These are phyloP conservation scores for Xiphorhynchus erythropygius DNA, from an alignment of 2,797 vertebrate species.

Conservation along the genomic window DNA sequence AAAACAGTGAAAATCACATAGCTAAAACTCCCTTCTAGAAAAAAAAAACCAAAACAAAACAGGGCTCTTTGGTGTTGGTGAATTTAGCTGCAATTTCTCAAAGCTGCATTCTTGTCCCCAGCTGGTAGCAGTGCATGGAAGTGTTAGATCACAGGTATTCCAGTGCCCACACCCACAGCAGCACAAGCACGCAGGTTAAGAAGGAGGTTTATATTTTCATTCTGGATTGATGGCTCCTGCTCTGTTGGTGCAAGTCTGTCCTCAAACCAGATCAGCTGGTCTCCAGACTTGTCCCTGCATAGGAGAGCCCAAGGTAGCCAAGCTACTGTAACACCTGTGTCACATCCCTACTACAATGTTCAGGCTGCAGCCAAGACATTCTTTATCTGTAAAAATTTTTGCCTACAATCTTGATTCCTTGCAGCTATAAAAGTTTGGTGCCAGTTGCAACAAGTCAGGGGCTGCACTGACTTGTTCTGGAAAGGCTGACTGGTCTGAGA, in stretches of 20 bases:
- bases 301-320: not conserved
- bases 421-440: slow-evolving; percentile 6
- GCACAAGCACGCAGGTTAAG: not conserved
- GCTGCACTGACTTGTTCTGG: not conserved
- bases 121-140: not conserved
- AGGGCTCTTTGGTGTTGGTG: not conserved
- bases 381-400: not conserved
- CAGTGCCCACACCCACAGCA: not conserved
- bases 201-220: not conserved
- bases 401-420: not conserved
- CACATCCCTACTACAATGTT: not conserved
- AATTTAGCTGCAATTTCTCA: not conserved
- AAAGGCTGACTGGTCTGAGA: not conserved
- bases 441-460: slow-evolving; percentile 9
- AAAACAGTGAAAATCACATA: not conserved
- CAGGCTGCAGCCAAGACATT: not conserved
- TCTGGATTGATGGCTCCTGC: not conserved
- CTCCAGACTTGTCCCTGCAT: not conserved
- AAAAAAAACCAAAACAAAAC: not conserved
- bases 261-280: not conserved
- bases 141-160: not conserved
- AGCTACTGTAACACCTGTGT: not conserved
- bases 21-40: not conserved
- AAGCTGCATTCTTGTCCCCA: not conserved
- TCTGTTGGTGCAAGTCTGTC: not conserved